A percentile compares a stretch with the other conserved stretches of the same genome.
These are phyloP conservation scores for Leptosomus discolor DNA, from an alignment of 2,113 vertebrate species.

Conservation along the genomic window DNA sequence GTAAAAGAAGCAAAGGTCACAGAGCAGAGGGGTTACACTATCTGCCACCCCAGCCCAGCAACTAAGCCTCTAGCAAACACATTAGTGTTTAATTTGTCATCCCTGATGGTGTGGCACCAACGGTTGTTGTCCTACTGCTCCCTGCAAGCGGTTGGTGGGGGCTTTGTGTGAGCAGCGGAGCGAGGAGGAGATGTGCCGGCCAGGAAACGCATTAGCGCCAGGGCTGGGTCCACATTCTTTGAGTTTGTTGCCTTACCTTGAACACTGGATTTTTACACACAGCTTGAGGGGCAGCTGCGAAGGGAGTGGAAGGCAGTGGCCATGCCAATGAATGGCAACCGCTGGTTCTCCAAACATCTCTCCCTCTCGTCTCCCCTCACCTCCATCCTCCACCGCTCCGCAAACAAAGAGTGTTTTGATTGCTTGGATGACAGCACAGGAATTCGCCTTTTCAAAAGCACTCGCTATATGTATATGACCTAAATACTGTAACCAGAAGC, in stretches of 20 bases:
- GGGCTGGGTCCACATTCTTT: neutral
- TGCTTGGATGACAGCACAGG: constrained; percentile 53
- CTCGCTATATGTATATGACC: neutral
- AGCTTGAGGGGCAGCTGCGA: neutral
- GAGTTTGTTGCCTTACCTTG: neutral
- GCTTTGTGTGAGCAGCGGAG: neutral
- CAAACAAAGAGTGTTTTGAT: constrained; percentile 55
- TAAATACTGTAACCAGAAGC: constrained; percentile 10
- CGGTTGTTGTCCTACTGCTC: neutral
- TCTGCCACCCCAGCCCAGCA: neutral
- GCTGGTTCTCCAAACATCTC: neutral
- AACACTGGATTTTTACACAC: neutral
- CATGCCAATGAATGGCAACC: neutral
- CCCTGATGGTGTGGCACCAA: neutral
- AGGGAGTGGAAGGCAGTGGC: neutral
- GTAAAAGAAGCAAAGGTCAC: constrained; percentile 22
- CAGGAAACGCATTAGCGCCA: neutral
- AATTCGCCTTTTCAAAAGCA: constrained; percentile 48
- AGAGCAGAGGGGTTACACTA: neutral
- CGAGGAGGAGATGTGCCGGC: neutral
- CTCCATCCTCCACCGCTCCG: neutral
- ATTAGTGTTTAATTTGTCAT: constrained; percentile 47
- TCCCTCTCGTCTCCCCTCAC: neutral
- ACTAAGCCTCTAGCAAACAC: constrained; percentile 48
- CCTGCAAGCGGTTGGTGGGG: accelerated